phyloP scores from a whole-genome alignment of 1,140 invertebrate genomes.

The Babylonia areolata region DNA sequence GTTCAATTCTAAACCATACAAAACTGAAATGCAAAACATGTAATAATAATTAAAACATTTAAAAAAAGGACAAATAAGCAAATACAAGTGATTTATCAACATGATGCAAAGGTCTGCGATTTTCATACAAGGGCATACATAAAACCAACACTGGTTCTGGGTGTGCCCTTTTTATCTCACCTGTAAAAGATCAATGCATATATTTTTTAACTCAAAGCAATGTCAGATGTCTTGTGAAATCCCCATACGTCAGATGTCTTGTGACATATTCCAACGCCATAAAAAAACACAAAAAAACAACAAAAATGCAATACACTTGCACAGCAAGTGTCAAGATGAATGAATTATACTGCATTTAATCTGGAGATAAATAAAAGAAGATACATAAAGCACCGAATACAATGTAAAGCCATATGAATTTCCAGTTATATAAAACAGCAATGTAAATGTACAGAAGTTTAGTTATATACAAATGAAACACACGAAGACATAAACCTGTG shows the following conservation, averaged over 20 bases:
- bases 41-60: too few species aligned
- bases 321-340: not conserved
- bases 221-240: constrained; percentile 3
- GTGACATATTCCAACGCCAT: not conserved
- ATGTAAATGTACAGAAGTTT: not conserved
- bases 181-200: not conserved
- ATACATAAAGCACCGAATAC: not conserved
- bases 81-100: not conserved
- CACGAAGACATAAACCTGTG: too few species aligned
- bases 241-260: not conserved
- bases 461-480: not conserved
- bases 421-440: not conserved
- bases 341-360: not conserved
- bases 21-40: too few species aligned
- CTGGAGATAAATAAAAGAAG: not conserved
- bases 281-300: not conserved
- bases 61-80: not conserved
- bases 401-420: not conserved
- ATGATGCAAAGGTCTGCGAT: not conserved
- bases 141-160: too few species aligned
- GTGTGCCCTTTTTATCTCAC: not conserved
- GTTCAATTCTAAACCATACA: too few species aligned
- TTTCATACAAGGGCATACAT: not conserved
- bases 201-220: not conserved
- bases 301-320: not conserved